A percentile compares a stretch with the other conserved stretches of the same genome.
Evolutionary conservation across 1,140 invertebrate species (phyloP).

Genomic region (Tetragonula clypearis): DNA sequence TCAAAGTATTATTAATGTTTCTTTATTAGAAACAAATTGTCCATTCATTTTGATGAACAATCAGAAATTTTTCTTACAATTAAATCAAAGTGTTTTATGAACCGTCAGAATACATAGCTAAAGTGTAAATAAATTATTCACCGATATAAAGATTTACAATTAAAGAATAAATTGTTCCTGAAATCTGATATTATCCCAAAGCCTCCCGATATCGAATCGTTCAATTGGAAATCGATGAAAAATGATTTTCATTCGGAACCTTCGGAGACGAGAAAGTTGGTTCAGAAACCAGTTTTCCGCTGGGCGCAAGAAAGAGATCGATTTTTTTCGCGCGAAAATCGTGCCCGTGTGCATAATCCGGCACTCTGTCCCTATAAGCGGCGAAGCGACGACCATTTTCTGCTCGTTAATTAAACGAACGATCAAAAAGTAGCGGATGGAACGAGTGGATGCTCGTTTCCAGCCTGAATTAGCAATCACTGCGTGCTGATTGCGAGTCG

Average conservation of each 20-base stretch:
- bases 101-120: too few relatives aligned
- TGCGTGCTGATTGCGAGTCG: slow-evolving; percentile 40
- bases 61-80: too few relatives aligned
- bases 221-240: neutral
- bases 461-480: slow-evolving; percentile 48
- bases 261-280: neutral
- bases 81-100: too few relatives aligned
- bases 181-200: too few relatives aligned
- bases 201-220: too few relatives aligned
- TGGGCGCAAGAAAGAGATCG: neutral
- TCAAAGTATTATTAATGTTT: too few relatives aligned
- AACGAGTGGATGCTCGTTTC: slow-evolving; percentile 35
- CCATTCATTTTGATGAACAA: too few relatives aligned
- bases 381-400: slow-evolving; percentile 33
- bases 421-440: slow-evolving; percentile 41
- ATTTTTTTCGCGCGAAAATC: slow-evolving; percentile 8
- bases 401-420: slow-evolving; percentile 50
- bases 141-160: too few relatives aligned
- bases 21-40: too few relatives aligned
- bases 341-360: slow-evolving; percentile 10
- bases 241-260: neutral
- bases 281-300: neutral
- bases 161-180: too few relatives aligned
- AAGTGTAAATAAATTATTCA: too few relatives aligned
- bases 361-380: neutral